A percentile compares a stretch with the other conserved stretches of the same genome.
phyloP scores from a whole-genome alignment of 1,140 invertebrate species.

The Zaprionus vittiger region DNA sequence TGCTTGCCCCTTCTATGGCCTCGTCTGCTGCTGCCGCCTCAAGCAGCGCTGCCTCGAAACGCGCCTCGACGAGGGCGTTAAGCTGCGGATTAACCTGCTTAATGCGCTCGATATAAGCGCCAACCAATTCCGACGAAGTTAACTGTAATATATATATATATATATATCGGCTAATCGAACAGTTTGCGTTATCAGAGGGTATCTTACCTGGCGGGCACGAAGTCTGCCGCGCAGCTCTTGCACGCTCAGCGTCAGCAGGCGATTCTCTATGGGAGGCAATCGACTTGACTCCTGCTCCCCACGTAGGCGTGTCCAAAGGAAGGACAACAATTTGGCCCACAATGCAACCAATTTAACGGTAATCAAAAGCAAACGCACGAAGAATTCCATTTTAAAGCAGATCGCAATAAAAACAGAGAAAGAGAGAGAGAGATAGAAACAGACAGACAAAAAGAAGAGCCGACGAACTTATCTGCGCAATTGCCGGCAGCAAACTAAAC shows the following conservation, averaged over 20 bases:
- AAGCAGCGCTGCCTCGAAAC: constrained; percentile 88
- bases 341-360: constrained; percentile 42
- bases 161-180: not conserved
- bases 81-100: constrained; percentile 89
- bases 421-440: not conserved
- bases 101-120: constrained; percentile 89
- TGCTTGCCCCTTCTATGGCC: constrained; percentile 49
- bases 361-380: constrained; percentile 57
- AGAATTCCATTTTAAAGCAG: constrained; percentile 54
- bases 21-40: constrained; percentile 88
- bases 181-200: not conserved
- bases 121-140: constrained; percentile 87
- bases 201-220: constrained; percentile 44
- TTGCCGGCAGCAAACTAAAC: constrained; percentile 11
- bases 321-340: not conserved
- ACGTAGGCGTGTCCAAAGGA: not conserved
- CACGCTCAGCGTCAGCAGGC: constrained; percentile 43
- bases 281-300: not conserved
- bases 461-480: not conserved
- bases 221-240: constrained; percentile 58
- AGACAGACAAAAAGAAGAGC: not conserved
- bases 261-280: constrained; percentile 50
- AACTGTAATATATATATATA: constrained; percentile 82
- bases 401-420: not conserved
- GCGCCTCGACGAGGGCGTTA: constrained; percentile 90